Conservation (phyloP, 2,113 vertebrate species). For the Trochalopteron elliotii region DNA sequence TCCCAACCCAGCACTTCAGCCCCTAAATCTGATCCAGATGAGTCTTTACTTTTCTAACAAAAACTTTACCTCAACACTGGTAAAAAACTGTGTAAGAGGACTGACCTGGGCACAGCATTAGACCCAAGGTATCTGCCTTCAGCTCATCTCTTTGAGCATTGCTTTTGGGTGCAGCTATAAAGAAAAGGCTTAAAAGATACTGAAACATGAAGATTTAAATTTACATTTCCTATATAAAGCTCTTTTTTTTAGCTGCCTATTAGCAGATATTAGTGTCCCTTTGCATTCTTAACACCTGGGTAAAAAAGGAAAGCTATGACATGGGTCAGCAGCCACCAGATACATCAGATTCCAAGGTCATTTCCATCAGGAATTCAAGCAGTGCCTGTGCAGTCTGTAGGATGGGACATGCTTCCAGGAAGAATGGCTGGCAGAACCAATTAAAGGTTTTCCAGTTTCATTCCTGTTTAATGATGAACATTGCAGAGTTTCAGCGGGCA, state of each 20-base stretch:
- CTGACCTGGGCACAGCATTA: not conserved
- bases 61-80: not conserved
- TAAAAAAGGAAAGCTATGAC: not conserved
- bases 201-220: not conserved
- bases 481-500: accelerated
- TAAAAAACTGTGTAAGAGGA: not conserved
- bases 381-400: accelerated
- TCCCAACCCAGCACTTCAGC: not conserved
- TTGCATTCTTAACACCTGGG: not conserved
- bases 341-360: not conserved
- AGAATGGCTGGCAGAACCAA: not conserved
- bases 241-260: not conserved
- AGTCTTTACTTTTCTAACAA: not conserved
- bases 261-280: not conserved
- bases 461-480: not conserved
- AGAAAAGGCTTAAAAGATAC: not conserved
- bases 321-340: not conserved
- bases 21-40: not conserved
- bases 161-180: not conserved
- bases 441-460: not conserved
- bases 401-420: not conserved
- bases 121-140: not conserved
- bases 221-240: not conserved
- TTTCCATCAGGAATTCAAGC: not conserved
- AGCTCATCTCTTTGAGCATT: not conserved